These are phyloP conservation scores for Oryzias sinensis DNA, from an alignment of 2,797 vertebrate species.

Conservation along the genomic window DNA sequence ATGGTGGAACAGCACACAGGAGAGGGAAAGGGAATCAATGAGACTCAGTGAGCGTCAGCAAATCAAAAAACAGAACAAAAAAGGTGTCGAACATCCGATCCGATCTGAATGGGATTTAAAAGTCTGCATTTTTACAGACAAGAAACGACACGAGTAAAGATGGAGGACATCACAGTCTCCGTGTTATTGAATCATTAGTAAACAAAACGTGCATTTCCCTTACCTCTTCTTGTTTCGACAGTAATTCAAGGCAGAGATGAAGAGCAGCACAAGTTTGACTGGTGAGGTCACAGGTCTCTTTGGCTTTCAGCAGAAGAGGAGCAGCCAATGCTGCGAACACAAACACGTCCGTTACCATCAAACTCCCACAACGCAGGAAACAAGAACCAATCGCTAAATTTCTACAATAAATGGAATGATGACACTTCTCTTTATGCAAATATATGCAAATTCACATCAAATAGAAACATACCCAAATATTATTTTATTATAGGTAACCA, in stretches of 20 bases:
- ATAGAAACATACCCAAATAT: too few relatives aligned
- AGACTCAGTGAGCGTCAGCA: slow-evolving; percentile 10
- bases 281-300: slow-evolving; percentile 83
- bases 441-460: too few relatives aligned
- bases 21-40: slow-evolving; percentile 22
- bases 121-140: not conserved
- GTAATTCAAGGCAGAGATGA: slow-evolving; percentile 81
- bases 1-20: slow-evolving; percentile 23
- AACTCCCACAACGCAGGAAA: too few relatives aligned
- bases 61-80: not conserved
- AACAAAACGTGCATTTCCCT: slow-evolving; percentile 21
- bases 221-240: slow-evolving; percentile 89
- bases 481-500: too few relatives aligned
- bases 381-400: too few relatives aligned
- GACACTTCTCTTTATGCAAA: too few relatives aligned
- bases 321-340: slow-evolving; percentile 73
- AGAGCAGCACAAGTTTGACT: slow-evolving; percentile 83
- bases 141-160: not conserved
- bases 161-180: not conserved
- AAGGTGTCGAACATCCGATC: not conserved
- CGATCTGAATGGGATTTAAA: not conserved
- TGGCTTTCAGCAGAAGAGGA: slow-evolving; percentile 83
- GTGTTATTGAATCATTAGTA: not conserved
- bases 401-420: too few relatives aligned
- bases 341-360: not conserved